These are phyloP conservation scores for Ptilonorhynchus violaceus DNA, from an alignment of 2,113 vertebrate genomes.

Conservation along the genomic window DNA sequence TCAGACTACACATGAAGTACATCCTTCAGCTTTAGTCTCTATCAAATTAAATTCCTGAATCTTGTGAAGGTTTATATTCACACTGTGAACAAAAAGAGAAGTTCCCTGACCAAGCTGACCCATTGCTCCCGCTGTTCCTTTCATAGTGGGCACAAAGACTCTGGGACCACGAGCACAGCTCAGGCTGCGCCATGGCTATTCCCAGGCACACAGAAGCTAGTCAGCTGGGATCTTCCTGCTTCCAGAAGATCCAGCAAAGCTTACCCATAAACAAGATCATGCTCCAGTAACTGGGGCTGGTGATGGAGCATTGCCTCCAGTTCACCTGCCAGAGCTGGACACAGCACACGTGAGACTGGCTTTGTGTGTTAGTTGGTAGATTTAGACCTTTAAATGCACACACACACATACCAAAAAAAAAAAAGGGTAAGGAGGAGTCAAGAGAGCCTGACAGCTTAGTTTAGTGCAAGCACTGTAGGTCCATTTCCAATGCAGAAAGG, in stretches of 20 bases:
- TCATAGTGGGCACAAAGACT: not conserved
- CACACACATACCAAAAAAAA: not conserved
- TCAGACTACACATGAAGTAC: not conserved
- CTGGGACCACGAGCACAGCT: accelerated
- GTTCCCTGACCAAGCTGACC: not conserved
- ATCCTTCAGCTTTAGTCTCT: not conserved
- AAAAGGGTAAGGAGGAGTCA: not conserved
- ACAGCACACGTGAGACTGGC: accelerated
- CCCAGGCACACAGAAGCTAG: not conserved
- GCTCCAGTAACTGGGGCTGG: not conserved
- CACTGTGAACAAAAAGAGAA: not conserved
- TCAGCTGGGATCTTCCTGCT: not conserved
- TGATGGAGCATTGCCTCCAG: not conserved
- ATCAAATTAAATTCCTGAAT: not conserved
- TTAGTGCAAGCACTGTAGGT: not conserved
- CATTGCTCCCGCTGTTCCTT: not conserved
- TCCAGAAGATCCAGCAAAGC: not conserved
- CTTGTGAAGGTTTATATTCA: not conserved
- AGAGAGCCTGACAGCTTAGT: not conserved
- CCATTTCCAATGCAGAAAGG: not conserved
- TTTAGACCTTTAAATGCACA: not conserved
- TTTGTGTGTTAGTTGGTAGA: not conserved
- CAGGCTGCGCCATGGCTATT: not conserved
- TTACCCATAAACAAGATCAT: not conserved
- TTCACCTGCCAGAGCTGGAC: not conserved